Evolutionary conservation across 2,113 vertebrate species (phyloP).

Genomic region (Zapus hudsonius): DNA sequence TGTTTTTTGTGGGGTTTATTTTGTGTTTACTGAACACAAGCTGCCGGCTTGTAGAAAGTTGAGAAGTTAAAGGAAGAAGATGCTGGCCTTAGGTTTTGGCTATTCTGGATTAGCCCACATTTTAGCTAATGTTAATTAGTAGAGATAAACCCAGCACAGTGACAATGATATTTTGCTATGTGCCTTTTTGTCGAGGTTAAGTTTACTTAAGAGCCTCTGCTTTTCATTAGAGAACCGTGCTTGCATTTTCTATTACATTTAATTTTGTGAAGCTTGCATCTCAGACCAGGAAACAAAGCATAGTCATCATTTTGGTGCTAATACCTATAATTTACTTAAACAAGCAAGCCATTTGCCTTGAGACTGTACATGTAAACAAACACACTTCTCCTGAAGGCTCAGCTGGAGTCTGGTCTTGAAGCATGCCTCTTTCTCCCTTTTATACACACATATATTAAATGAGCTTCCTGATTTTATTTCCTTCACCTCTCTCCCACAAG

Average conservation of each 20-base stretch:
- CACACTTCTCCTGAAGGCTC: not conserved
- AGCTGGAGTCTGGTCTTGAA: constrained; percentile 20
- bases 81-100: not conserved
- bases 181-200: constrained; percentile 18
- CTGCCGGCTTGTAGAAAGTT: not conserved
- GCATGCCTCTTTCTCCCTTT: not conserved
- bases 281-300: constrained; percentile 43
- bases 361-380: constrained; percentile 32
- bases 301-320: constrained; percentile 23
- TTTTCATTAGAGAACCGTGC: constrained; percentile 52
- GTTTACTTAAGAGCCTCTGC: constrained; percentile 32
- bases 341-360: constrained; percentile 44
- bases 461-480: constrained; percentile 48
- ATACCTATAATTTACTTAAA: constrained; percentile 48
- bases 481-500: constrained; percentile 53
- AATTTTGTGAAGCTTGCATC: constrained; percentile 50
- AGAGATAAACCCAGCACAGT: not conserved
- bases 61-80: constrained; percentile 9
- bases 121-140: not conserved
- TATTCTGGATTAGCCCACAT: not conserved
- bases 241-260: constrained; percentile 7
- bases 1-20: too few relatives aligned
- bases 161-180: not conserved
- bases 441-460: not conserved
- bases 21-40: not conserved